Evolutionary conservation across 2,113 vertebrate genomes (phyloP).

Genomic region (Hystrix brachyura): DNA sequence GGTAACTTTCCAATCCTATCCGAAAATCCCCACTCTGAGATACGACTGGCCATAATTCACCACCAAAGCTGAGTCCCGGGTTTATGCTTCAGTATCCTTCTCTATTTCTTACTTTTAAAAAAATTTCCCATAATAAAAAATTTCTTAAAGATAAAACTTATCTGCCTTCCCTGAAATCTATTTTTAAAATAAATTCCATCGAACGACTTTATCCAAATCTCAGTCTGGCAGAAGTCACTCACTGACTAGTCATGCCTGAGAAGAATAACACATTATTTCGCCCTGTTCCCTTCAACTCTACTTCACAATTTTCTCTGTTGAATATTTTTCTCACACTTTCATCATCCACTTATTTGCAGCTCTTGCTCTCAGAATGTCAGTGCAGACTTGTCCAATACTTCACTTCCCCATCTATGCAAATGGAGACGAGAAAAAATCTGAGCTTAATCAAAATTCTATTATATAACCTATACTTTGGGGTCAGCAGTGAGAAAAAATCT

Average conservation of each 20-base stretch:
- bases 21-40: not conserved
- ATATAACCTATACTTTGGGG: not conserved
- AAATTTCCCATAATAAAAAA: not conserved
- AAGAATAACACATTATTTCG: not conserved
- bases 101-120: not conserved
- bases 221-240: not conserved
- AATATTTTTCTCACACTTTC: not conserved
- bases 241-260: not conserved
- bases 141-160: constrained; percentile 31
- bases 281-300: not conserved
- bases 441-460: not conserved
- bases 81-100: not conserved
- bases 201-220: constrained; percentile 5
- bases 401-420: not conserved
- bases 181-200: constrained; percentile 49
- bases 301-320: not conserved
- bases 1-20: not conserved
- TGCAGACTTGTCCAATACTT: not conserved
- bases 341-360: not conserved
- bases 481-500: constrained; percentile 29
- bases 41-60: not conserved
- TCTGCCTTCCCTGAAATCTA: constrained; percentile 17
- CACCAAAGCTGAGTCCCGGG: not conserved
- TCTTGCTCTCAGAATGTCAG: constrained; percentile 11
- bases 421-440: constrained; percentile 1